Conservation (phyloP, 2,888 invertebrate genomes). For the Chorisops tibialis region DNA sequence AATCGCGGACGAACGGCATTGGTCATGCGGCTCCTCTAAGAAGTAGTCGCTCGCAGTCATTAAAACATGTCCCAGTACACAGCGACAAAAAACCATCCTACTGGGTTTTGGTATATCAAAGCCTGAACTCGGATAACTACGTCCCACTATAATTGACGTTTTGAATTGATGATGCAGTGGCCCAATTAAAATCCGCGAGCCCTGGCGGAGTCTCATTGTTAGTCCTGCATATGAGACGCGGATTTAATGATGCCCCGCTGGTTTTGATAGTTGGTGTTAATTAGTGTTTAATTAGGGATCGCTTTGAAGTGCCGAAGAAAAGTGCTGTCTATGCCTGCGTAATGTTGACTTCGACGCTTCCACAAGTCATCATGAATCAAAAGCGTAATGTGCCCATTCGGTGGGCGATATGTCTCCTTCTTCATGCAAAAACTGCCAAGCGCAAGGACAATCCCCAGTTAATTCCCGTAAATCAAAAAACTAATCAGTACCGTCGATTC, state of each 20-base stretch:
- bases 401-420: too few relatives aligned
- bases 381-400: too few relatives aligned
- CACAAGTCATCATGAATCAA: too few relatives aligned
- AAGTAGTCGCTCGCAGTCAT: conserved; percentile 27
- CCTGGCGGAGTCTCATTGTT: neutral
- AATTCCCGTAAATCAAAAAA: too few relatives aligned
- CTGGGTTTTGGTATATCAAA: conserved; percentile 20
- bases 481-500: too few relatives aligned
- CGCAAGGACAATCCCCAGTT: too few relatives aligned
- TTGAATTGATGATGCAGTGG: conserved; percentile 35
- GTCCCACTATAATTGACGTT: conserved; percentile 34
- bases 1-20: conserved; percentile 17
- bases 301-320: neutral
- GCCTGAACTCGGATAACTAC: conserved; percentile 18
- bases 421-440: too few relatives aligned
- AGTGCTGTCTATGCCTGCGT: too few relatives aligned
- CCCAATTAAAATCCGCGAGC: conserved; percentile 33
- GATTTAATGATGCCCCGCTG: conserved; percentile 18
- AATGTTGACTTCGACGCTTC: too few relatives aligned
- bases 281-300: conserved; percentile 17
- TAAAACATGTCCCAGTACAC: conserved; percentile 30
- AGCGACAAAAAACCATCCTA: conserved; percentile 12
- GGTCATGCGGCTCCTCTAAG: conserved; percentile 9
- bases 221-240: conserved; percentile 2
- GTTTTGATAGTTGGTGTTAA: conserved; percentile 13